A percentile compares a stretch with the other conserved stretches of the same genome.
These are phyloP conservation scores for Acipenser ruthenus DNA, from an alignment of 2,797 vertebrate species.

Conservation along the genomic window DNA sequence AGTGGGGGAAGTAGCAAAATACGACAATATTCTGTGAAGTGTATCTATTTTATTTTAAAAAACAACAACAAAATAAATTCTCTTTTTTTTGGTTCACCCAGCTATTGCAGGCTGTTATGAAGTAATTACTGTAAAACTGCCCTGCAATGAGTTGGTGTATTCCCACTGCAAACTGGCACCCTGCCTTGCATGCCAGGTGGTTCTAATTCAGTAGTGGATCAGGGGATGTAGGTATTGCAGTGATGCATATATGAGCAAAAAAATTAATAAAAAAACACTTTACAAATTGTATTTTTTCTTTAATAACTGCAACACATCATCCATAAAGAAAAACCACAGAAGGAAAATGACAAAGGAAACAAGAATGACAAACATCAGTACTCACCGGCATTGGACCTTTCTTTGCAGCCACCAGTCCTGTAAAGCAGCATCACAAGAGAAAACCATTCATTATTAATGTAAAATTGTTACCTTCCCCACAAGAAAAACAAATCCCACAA, in stretches of 20 bases:
- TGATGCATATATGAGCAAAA: not conserved
- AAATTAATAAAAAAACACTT: slow-evolving; percentile 9
- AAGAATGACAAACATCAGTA: slow-evolving; percentile 33
- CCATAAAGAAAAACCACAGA: slow-evolving; percentile 4
- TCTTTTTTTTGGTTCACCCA: no score
- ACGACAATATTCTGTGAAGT: no score
- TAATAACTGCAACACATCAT: slow-evolving; percentile 7
- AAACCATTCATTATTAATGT: slow-evolving; percentile 58
- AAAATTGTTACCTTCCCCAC: slow-evolving; percentile 56
- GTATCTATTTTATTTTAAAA: no score
- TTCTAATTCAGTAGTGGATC: not conserved
- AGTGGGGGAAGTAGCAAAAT: no score
- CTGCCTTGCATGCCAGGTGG: not conserved
- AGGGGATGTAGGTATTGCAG: not conserved
- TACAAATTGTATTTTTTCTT: not conserved
- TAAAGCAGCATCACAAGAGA: slow-evolving; percentile 82
- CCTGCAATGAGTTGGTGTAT: not conserved
- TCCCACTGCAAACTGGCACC: not conserved
- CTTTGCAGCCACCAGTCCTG: slow-evolving; percentile 93
- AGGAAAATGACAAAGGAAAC: slow-evolving; percentile 20
- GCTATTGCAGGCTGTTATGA: no score
- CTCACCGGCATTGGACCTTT: slow-evolving; percentile 99
- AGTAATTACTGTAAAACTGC: not conserved
- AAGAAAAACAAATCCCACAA: slow-evolving; percentile 47
- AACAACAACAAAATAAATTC: no score